Percentiles rank a stretch among this genome's conserved stretches.
phyloP scores from a whole-genome alignment of 2,113 vertebrate genomes.

The Serilophus lunatus region DNA sequence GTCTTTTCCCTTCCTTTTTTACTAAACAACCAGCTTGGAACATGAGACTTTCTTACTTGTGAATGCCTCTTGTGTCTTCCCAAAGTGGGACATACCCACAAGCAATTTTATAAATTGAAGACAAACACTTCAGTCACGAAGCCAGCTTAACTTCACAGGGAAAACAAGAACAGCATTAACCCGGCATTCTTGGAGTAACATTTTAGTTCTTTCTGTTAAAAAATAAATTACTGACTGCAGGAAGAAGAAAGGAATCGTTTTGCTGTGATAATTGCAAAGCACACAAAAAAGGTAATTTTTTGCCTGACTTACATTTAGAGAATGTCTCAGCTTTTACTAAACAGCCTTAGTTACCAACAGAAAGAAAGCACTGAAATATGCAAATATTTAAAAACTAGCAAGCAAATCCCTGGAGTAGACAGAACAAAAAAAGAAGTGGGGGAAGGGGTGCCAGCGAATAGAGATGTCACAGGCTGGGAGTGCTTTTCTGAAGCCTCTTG shows the following conservation, averaged over 20 bases:
- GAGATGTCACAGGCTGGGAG: neutral
- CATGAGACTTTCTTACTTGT: neutral
- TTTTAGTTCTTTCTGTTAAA: slow-evolving; percentile 42
- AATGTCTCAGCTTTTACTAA: slow-evolving; percentile 39
- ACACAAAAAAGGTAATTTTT: slow-evolving; percentile 54
- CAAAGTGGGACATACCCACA: slow-evolving; percentile 17
- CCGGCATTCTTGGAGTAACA: neutral
- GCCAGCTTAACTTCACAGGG: slow-evolving; percentile 20
- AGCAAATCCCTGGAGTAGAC: slow-evolving; percentile 9
- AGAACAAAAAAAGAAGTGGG: neutral
- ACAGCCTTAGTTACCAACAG: slow-evolving; percentile 59
- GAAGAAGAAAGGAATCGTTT: slow-evolving; percentile 50
- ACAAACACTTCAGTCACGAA: slow-evolving; percentile 34
- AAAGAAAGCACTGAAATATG: slow-evolving; percentile 54
- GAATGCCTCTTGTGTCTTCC: slow-evolving; percentile 16
- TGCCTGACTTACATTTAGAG: slow-evolving; percentile 42
- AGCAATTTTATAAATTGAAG: slow-evolving; percentile 30
- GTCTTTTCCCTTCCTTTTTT: neutral
- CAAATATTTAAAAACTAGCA: slow-evolving; percentile 41
- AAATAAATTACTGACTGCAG: slow-evolving; percentile 32
- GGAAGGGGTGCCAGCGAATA: neutral
- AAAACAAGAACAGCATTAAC: slow-evolving; percentile 48
- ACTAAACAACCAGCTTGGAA: neutral
- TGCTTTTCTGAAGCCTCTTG: neutral
- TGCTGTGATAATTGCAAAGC: slow-evolving; percentile 62